Evolutionary conservation across 2,113 vertebrate genomes (phyloP).

Genomic region (Caranx melampygus): DNA sequence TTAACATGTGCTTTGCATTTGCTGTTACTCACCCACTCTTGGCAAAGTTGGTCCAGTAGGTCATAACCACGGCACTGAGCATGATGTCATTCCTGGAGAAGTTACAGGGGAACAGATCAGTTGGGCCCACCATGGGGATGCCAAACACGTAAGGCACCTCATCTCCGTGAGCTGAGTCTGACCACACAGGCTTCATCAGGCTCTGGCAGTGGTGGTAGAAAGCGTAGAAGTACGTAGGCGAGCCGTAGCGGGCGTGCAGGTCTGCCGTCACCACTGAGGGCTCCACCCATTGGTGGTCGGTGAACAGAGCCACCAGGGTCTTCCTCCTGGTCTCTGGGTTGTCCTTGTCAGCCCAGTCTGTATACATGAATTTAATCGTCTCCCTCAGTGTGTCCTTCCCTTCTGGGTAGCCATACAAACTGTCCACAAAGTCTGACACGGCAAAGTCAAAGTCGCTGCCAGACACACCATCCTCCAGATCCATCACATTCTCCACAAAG

Average conservation of each 20-base stretch:
- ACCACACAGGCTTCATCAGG: conserved; percentile 99
- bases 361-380: conserved; percentile 99
- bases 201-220: conserved; percentile 99
- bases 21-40: conserved; percentile 93
- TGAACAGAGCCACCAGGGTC: conserved; percentile 97
- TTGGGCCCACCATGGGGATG: conserved; percentile 96
- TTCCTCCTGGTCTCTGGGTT: conserved; percentile 97
- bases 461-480: conserved; percentile 95
- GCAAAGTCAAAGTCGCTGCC: conserved; percentile 98
- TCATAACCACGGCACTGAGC: conserved; percentile 99
- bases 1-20: not conserved
- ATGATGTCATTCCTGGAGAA: conserved; percentile 99
- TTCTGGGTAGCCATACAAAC: conserved; percentile 97
- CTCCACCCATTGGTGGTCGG: conserved; percentile 99
- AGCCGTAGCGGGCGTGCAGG: conserved; percentile 96
- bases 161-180: conserved; percentile 96
- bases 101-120: conserved; percentile 98
- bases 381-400: conserved; percentile 97
- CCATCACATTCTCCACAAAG: conserved; percentile 97
- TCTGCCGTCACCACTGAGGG: conserved; percentile 96
- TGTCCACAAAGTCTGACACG: conserved; percentile 98
- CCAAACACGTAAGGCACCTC: conserved; percentile 99
- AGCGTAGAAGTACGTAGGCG: conserved; percentile 98
- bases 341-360: conserved; percentile 98
- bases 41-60: conserved; percentile 99